phyloP scores from a whole-genome alignment of 2,888 invertebrate species.

The Acanthoscelides obtectus region DNA sequence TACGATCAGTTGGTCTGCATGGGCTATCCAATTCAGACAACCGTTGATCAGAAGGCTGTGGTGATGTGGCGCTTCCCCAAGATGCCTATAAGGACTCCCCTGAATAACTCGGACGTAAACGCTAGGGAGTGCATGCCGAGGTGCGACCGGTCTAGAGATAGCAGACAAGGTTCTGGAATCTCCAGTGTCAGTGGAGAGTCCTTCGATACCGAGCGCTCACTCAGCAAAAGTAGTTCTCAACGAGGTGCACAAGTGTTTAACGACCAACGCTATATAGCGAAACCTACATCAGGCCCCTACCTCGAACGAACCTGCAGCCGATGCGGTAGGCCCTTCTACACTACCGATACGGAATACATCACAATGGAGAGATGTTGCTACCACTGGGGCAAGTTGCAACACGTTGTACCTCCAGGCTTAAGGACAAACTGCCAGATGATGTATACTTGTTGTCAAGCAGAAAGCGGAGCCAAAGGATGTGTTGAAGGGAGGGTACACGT shows the following conservation, averaged over 20 bases:
- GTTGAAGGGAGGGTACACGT: conserved; percentile 64
- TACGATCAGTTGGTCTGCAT: conserved; percentile 59
- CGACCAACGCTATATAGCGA: conserved; percentile 2
- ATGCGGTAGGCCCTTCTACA: conserved; percentile 24
- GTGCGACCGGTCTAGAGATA: conserved; percentile 18
- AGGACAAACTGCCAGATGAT: conserved; percentile 22
- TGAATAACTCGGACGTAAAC: conserved; percentile 56
- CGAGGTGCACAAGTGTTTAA: conserved; percentile 3
- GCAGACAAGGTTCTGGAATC: conserved; percentile 46
- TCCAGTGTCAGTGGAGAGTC: conserved; percentile 43
- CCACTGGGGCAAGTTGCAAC: conserved; percentile 80
- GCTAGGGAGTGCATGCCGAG: conserved; percentile 63
- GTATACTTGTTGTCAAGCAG: conserved; percentile 64
- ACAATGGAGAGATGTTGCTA: conserved; percentile 73
- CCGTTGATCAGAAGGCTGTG: conserved; percentile 34
- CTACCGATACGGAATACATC: conserved; percentile 54
- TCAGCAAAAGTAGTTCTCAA: conserved; percentile 51
- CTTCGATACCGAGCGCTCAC: conserved; percentile 43
- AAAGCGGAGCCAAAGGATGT: conserved; percentile 58
- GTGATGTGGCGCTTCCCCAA: conserved; percentile 8
- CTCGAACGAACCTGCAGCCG: conserved; percentile 20
- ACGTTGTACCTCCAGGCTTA: conserved; percentile 29
- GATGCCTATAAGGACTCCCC: conserved; percentile 3
- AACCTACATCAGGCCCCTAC: conserved; percentile 10
- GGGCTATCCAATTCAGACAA: conserved; percentile 66